Percentiles rank a stretch among this genome's conserved stretches.
These are phyloP conservation scores for Phymorhynchus buccinoides DNA, from an alignment of 1,140 invertebrate genomes.

Conservation along the genomic window DNA sequence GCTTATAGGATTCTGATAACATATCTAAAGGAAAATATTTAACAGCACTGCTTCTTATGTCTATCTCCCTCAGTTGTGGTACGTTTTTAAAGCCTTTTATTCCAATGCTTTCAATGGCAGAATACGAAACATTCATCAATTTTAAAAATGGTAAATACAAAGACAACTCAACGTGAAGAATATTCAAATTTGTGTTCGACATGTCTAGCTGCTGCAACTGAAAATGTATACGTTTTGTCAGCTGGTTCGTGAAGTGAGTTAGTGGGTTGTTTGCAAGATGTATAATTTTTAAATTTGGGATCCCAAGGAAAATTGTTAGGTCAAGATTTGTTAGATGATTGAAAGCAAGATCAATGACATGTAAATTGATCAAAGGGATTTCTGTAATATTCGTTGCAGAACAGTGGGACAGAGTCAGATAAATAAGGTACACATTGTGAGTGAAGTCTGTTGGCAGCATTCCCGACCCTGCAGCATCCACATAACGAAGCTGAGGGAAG, in stretches of 20 bases:
- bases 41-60: too few relatives aligned
- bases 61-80: too few relatives aligned
- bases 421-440: background rate
- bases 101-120: too few relatives aligned
- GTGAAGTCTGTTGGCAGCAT: background rate
- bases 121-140: background rate
- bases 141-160: slow-evolving; percentile 11
- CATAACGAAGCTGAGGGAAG: background rate
- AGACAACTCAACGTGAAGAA: slow-evolving; percentile 15
- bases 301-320: background rate
- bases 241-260: background rate
- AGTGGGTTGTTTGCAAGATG: slow-evolving; percentile 24
- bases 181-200: background rate
- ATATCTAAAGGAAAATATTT: too few relatives aligned
- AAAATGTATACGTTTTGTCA: slow-evolving; percentile 3
- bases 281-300: slow-evolving; percentile 27
- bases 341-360: slow-evolving; percentile 21
- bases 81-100: too few relatives aligned
- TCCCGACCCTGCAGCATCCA: background rate
- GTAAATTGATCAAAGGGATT: background rate
- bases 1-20: background rate
- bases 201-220: background rate
- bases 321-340: slow-evolving; percentile 25
- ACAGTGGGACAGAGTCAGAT: background rate
- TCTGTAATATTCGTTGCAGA: background rate